phyloP scores from a whole-genome alignment of 2,888 invertebrate genomes.

The Nephrotoma appendiculata region DNA sequence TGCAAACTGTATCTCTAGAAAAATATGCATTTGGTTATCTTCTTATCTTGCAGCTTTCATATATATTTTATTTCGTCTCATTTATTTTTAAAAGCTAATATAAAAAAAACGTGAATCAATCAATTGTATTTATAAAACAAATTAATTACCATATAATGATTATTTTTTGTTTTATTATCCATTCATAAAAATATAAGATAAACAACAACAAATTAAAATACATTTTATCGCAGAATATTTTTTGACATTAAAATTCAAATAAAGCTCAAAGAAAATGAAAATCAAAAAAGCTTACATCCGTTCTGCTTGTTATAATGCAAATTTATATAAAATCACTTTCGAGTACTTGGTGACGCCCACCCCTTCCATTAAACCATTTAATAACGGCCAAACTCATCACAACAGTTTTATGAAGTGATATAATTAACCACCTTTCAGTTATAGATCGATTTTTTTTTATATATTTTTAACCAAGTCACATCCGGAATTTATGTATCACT shows the following conservation, averaged over 20 bases:
- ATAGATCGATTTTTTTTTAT: not conserved
- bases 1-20: not conserved
- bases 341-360: not conserved
- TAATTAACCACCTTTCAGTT: not conserved
- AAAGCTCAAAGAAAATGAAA: not conserved
- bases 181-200: not conserved
- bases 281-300: not conserved
- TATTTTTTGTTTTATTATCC: not conserved
- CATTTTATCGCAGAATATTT: not conserved
- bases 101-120: not conserved
- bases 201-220: not conserved
- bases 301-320: not conserved
- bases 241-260: not conserved
- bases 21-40: not conserved
- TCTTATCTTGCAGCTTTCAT: not conserved
- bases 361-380: not conserved
- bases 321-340: not conserved
- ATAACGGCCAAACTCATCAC: not conserved
- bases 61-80: not conserved
- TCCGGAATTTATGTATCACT: not conserved
- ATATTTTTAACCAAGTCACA: not conserved
- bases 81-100: not conserved
- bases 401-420: not conserved
- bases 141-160: not conserved
- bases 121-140: not conserved